Evolutionary conservation across 2,888 invertebrate species (phyloP).

Genomic region (Lacanobia wlatinum): DNA sequence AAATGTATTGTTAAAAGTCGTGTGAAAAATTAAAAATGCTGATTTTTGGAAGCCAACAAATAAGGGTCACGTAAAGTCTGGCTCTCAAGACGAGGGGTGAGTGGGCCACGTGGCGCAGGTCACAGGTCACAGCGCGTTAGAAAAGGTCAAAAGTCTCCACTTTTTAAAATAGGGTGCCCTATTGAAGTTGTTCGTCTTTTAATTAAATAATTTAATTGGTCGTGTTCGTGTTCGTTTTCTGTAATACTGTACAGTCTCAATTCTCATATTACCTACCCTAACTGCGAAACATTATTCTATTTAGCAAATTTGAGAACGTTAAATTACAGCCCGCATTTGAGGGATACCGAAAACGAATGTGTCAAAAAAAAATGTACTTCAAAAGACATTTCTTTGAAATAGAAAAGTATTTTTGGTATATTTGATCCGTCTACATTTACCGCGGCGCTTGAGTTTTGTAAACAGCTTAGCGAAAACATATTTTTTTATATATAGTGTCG

Average conservation of each 20-base stretch:
- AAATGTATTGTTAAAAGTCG: conserved; percentile 61
- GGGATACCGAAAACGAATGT: conserved; percentile 44
- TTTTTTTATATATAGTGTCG: conserved; percentile 33
- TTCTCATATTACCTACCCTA: conserved; percentile 17
- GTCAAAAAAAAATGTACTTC: conserved; percentile 53
- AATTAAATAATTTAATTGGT: conserved; percentile 68
- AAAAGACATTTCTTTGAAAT: conserved; percentile 58
- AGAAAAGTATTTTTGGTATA: conserved; percentile 57
- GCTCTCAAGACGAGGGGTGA: conserved; percentile 66
- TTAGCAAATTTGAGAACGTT: conserved; percentile 29
- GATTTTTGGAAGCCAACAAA: conserved; percentile 74
- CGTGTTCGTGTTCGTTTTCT: conserved; percentile 46
- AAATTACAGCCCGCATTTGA: conserved; percentile 36
- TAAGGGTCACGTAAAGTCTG: conserved; percentile 73
- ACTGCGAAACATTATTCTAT: conserved; percentile 39
- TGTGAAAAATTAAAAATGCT: conserved; percentile 78
- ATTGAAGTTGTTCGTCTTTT: conserved; percentile 66
- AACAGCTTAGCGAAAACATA: conserved; percentile 34
- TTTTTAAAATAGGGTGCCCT: conserved; percentile 72
- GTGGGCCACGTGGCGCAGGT: conserved; percentile 85
- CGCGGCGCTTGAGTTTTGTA: conserved; percentile 54
- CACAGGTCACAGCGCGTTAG: conserved; percentile 79
- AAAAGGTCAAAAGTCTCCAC: conserved; percentile 78
- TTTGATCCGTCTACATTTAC: conserved; percentile 54
- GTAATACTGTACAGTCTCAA: conserved; percentile 21